Evolutionary conservation across 2,113 vertebrate genomes (phyloP), one percentile per base, ranked within the genome.

Genomic region (Anthoscopus minutus): DNA sequence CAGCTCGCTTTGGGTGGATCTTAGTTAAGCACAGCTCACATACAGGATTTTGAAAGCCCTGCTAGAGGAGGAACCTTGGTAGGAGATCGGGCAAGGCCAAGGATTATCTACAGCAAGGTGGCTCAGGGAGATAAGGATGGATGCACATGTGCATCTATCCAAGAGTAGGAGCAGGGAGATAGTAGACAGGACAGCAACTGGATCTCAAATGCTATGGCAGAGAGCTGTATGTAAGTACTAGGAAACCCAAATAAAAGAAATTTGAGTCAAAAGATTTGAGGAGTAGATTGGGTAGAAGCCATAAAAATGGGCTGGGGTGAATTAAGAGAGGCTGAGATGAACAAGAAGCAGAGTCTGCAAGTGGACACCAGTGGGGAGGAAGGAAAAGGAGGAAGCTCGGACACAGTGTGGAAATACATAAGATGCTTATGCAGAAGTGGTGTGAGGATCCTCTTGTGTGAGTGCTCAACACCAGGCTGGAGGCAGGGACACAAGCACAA

Each of bases 101-200:
- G 45, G 47, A 50, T 65, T 35, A n/a, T 61, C 15, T 45, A 22
- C 23, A 35, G 24, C 66, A 85, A 81, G 64, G 92, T 92, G 88
- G 54, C 51, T 66, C 38, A 19, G 33, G 56, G 35, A 90, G 92
- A 92, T 94, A 95, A 66, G 30, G 31, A 25, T 7, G 25, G 31
- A 82, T 24, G 28, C 13, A 23, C 10, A 7, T 1, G 1, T 47
- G 28, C 28, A 21, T 0, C 0, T 62, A 28, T 13, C 50, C 0
- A 0, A 58, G 17, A 14, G 7, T 33, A 40, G 65, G 27, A 64
- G 40, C 21, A 51, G 11, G 30, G 57, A 44, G 33, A 67, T 8
- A 16, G 16, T 6, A 38, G 38, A n/a, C 18, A 30, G 8, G 38
- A 14, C 19, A 71, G 71, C 44, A 74, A 14, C 4, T 27, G 30